phyloP scores from a whole-genome alignment of 2,797 vertebrate species.

The Vireo griseus region DNA sequence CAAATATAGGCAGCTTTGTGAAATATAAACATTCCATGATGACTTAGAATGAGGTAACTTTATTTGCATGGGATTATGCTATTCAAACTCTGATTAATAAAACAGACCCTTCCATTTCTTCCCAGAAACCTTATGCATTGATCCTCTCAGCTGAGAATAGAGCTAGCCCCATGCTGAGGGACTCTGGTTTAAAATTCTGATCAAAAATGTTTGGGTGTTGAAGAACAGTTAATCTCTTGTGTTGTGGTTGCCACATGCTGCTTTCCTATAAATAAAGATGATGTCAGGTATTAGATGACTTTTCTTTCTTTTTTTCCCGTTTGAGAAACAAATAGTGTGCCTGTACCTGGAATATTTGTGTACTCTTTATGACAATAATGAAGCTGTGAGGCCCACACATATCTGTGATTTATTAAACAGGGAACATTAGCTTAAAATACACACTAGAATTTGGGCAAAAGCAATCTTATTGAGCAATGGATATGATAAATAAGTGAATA shows the following conservation, averaged over 20 bases:
- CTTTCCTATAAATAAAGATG: constrained; percentile 46
- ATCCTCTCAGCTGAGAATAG: neutral
- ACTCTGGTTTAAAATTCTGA: constrained; percentile 4
- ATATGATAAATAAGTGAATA: neutral
- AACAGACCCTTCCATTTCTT: neutral
- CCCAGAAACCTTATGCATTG: neutral
- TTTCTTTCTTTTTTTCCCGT: neutral
- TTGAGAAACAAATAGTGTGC: neutral
- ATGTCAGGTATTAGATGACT: neutral
- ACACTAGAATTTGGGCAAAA: neutral
- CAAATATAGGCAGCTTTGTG: neutral
- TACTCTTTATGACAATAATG: neutral
- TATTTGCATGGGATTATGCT: neutral
- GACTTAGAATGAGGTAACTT: neutral
- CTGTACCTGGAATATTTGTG: neutral
- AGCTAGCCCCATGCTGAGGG: neutral
- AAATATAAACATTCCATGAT: neutral
- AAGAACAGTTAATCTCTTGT: constrained; percentile 24
- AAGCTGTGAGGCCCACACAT: neutral
- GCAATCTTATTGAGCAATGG: neutral
- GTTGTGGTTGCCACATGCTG: neutral
- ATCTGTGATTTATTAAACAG: constrained; percentile 19
- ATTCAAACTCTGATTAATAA: neutral
- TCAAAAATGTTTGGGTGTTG: neutral
- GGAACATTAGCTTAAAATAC: constrained; percentile 1